These are phyloP conservation scores for Andrena dorsata DNA, from an alignment of 2,888 invertebrate species.

Conservation along the genomic window DNA sequence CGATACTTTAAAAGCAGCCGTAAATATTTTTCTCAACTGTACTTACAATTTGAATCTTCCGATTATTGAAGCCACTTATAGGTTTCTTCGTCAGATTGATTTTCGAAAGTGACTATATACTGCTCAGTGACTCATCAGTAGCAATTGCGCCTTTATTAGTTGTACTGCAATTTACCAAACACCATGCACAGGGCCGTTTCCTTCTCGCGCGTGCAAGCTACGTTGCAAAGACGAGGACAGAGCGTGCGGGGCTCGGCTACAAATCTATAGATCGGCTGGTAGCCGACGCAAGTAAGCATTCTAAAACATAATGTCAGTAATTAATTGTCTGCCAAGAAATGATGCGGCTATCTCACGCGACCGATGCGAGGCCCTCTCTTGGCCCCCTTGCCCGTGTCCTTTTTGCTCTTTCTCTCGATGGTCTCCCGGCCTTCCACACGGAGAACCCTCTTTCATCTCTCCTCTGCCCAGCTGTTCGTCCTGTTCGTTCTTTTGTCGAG, in stretches of 20 bases:
- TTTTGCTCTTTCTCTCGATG: constrained; percentile 34
- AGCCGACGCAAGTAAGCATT: constrained; percentile 78
- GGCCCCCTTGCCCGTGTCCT: constrained; percentile 21
- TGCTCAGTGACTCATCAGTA: neutral
- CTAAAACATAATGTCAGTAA: constrained; percentile 81
- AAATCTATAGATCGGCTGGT: constrained; percentile 77
- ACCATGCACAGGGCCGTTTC: constrained; percentile 21
- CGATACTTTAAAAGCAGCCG: constrained; percentile 8
- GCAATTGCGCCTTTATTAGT: neutral
- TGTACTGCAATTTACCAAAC: neutral
- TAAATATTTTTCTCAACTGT: neutral
- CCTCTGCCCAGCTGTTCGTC: constrained; percentile 20
- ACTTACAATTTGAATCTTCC: neutral
- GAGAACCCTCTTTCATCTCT: constrained; percentile 40
- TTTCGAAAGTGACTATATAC: neutral
- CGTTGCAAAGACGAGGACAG: constrained; percentile 51
- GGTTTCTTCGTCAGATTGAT: too few species aligned
- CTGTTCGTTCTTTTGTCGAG: constrained; percentile 44
- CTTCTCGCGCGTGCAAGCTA: constrained; percentile 19
- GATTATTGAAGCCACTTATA: too few species aligned
- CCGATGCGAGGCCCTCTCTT: constrained; percentile 63
- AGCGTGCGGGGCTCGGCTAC: constrained; percentile 60
- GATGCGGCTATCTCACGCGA: constrained; percentile 82
- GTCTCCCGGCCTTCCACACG: constrained; percentile 34
- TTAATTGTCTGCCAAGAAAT: constrained; percentile 81